Conservation (phyloP, 2,888 invertebrate genomes). For the Eupithecia vulgata region DNA sequence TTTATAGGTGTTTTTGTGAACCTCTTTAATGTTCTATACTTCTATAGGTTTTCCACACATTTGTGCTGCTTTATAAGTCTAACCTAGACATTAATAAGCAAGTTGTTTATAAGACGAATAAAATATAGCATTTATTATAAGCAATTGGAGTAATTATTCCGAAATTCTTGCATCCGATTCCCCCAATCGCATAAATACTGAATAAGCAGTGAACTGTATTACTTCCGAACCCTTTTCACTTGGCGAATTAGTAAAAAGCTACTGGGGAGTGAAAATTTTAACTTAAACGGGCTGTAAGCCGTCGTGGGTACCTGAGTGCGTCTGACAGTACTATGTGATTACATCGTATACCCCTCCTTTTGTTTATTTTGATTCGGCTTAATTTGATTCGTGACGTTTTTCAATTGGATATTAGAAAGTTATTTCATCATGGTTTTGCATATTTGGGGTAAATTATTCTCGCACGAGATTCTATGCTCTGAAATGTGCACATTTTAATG, state of each 20-base stretch:
- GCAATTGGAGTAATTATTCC: conserved; percentile 52
- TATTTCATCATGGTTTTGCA: conserved; percentile 14
- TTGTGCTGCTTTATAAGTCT: neutral
- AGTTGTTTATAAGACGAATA: conserved; percentile 24
- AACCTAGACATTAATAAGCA: neutral
- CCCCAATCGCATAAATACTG: conserved; percentile 82
- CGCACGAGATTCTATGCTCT: neutral
- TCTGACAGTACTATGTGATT: conserved; percentile 83
- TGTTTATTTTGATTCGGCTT: conserved; percentile 80
- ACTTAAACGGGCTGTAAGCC: conserved; percentile 80
- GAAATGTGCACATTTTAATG: neutral
- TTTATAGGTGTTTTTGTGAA: neutral
- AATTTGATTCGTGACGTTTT: conserved; percentile 78
- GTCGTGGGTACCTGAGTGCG: conserved; percentile 72
- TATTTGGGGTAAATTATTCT: neutral
- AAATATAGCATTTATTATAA: conserved; percentile 39
- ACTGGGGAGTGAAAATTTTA: conserved; percentile 84
- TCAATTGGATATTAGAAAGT: conserved; percentile 50
- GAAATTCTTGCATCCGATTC: conserved; percentile 71
- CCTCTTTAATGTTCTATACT: neutral
- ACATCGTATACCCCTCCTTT: conserved; percentile 76
- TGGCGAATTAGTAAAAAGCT: conserved; percentile 85
- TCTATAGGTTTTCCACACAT: neutral
- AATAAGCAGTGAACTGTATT: conserved; percentile 85
- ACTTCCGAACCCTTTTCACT: conserved; percentile 85